Base-by-base conservation (phyloP, 2,888 invertebrate genomes). In the Argyresthia goedartella region DNA sequence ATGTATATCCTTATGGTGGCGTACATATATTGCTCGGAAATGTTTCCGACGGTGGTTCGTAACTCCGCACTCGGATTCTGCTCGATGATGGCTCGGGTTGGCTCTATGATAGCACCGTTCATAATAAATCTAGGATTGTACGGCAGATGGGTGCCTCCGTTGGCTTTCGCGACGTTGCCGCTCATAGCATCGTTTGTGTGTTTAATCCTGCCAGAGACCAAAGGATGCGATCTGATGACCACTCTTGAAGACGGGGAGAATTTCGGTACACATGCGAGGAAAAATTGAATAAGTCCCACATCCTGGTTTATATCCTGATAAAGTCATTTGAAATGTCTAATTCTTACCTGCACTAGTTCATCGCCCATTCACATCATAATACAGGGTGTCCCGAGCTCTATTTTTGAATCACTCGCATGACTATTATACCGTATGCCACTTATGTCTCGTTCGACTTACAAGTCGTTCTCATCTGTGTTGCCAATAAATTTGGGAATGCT, bases 41-140 rank as follows among this genome's bases (percentile, higher is more conserved):
- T 96, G 50, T 96, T 95, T 64, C 97, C 97, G 0, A 97, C 97
- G 0, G 93, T 95, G 1, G 92, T 96, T 1, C 87, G 97, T 35
- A 96, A 95, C 63, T 92, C 93, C 48, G 96, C 95, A 0, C 88
- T 97, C 53, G 97, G 97, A 0, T 88, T 92, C n/a, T 93, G 93
- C n/a, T 96, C 96, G 0, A 94, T 95, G 91, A 89, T 92, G 65
- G 96, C 96, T 0, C 89, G 96, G 58, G 81, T 96, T 25, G 97
- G 97, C 0, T 95, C 95, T 0, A 94, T 96, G 88, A 60, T 92
- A 9, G 95, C 96, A 0, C 96, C 96, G 0, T 94, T 93, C 66
- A 89, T 97, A 7, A 91, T 93, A 15, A 89, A 90, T 16, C 63
- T 92, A 64, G 77, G 73, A 51, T 68, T 72, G 35, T 67, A 85